These are phyloP conservation scores for Pantherophis guttatus DNA, from an alignment of 2,113 vertebrate species.

Conservation along the genomic window DNA sequence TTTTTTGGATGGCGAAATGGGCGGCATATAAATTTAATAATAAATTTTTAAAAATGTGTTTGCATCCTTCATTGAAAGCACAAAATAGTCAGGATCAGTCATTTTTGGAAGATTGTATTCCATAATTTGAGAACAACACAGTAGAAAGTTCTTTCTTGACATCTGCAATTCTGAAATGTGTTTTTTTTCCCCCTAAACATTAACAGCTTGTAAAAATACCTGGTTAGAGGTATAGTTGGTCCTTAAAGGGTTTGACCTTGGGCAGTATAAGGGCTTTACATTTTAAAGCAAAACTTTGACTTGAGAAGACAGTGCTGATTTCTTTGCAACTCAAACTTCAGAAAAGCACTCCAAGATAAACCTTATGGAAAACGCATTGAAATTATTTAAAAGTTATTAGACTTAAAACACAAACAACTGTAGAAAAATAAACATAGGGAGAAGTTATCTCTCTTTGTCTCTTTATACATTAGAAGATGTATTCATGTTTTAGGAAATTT, in stretches of 20 bases:
- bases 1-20: too few species aligned
- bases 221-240: too few species aligned
- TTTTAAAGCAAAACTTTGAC: too few species aligned
- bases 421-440: background rate
- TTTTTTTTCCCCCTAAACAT: background rate
- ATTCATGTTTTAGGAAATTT: background rate
- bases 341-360: too few species aligned
- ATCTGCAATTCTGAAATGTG: background rate
- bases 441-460: background rate
- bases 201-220: background rate
- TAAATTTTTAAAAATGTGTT: background rate
- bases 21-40: background rate
- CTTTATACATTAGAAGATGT: background rate
- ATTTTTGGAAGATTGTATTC: background rate
- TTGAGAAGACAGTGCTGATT: too few species aligned
- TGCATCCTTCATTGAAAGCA: too few species aligned
- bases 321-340: too few species aligned
- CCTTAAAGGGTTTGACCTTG: background rate
- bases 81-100: background rate
- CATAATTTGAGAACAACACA: background rate
- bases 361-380: background rate
- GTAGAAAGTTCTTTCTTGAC: background rate
- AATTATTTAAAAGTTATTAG: background rate
- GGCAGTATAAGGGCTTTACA: background rate
- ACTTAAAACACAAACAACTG: background rate